phyloP scores from a whole-genome alignment of 1,140 invertebrate species.

The Ridgeia piscesae region DNA sequence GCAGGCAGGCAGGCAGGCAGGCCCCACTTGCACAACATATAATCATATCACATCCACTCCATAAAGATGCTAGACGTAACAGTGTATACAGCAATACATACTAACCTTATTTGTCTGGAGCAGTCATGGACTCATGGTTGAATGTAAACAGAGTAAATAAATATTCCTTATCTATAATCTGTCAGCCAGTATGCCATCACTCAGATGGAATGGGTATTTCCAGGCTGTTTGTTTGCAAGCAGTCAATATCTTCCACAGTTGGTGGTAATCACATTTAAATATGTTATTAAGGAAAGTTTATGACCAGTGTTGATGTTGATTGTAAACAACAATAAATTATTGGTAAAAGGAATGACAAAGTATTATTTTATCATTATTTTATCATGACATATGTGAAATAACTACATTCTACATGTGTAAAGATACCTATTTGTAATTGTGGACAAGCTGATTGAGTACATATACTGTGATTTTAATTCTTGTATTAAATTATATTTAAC shows the following conservation, averaged over 20 bases:
- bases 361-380: neutral
- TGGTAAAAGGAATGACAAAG: too few relatives aligned
- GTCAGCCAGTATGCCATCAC: neutral
- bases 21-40: too few relatives aligned
- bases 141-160: neutral
- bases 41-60: neutral
- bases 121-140: too few relatives aligned
- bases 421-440: neutral
- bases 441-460: neutral
- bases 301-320: neutral
- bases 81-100: neutral
- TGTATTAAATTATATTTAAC: too few relatives aligned
- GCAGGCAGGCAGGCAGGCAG: too few relatives aligned
- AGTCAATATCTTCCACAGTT: neutral
- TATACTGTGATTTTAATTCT: too few relatives aligned
- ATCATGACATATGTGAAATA: neutral
- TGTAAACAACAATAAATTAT: neutral
- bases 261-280: neutral
- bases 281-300: neutral
- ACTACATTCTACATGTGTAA: too few relatives aligned
- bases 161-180: neutral
- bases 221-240: neutral
- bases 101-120: neutral
- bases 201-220: too few relatives aligned
- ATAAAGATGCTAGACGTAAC: neutral